Evolutionary conservation across 2,797 vertebrate species (phyloP).

Genomic region (Heterohyrax brucei): DNA sequence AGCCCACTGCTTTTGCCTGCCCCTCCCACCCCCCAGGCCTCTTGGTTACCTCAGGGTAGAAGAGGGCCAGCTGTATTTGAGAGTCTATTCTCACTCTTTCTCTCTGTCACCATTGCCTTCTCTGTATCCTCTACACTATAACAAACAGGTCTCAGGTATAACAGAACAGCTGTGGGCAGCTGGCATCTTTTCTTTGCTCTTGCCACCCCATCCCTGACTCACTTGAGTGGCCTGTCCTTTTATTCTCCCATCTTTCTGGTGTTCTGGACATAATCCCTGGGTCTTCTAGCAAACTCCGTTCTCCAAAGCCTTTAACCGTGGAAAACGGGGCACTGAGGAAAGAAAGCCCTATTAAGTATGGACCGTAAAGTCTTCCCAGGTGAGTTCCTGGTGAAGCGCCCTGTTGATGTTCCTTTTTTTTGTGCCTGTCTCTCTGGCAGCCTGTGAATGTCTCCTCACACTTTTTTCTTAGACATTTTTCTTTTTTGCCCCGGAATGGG

Average conservation of each 20-base stretch:
- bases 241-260: constrained; percentile 1
- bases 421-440: background rate
- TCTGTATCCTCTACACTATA: background rate
- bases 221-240: background rate
- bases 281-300: background rate
- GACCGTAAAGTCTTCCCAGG: background rate
- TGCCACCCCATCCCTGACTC: background rate
- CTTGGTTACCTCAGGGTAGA: background rate
- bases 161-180: background rate
- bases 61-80: background rate
- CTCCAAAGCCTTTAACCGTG: background rate
- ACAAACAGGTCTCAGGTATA: background rate
- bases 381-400: no score
- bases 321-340: background rate
- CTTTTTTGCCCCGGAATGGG: background rate
- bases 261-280: background rate
- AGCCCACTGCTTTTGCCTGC: background rate
- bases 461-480: background rate
- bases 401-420: background rate
- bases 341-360: background rate
- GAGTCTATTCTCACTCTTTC: background rate
- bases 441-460: background rate
- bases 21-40: background rate
- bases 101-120: background rate
- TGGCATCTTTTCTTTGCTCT: background rate